Base-by-base conservation (phyloP, 2,113 vertebrate genomes). In the Proteles cristata region DNA sequence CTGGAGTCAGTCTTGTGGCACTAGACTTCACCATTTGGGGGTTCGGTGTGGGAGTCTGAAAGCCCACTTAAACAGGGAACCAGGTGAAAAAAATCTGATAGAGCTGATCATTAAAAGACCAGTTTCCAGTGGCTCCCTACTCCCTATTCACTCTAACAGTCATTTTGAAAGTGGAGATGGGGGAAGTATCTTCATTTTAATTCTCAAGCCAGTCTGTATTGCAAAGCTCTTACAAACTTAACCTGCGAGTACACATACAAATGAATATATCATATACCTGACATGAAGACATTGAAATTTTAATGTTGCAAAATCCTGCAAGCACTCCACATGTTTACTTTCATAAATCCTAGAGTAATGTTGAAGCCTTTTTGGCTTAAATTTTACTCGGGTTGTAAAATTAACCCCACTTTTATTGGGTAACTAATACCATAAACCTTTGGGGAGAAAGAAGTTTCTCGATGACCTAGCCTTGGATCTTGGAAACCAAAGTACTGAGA, bases 381-480 rank as follows among this genome's bases (percentile, higher is more conserved):
- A 93, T 96, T 97, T 96, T 97, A 97, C 96, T 96, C 96, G 96
- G 85, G 97, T 96, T 98, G 95, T 98, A 98, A 98, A 98, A 98
- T 98, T 98, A 98, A 97, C 98, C 96, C 97, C 76, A 95, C 93
- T 98, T 98, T 98, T 98, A 98, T 98, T 97, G 97, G 97, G 97
- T 98, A 98, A 97, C 98, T 97, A 98, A 98, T 98, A 98, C 97
- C 85, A 84, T 94, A 97, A 98, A 97, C 94, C 97, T 91, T 93
- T 86, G 61, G 96, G 97, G 97, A 97, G 61, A 97, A 95, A 69
- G 87, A 91, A 87, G 81, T 87, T 84, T 97, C 88, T 97, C 25
- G 55, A 96, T 94, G 97, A 97, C 95, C 95, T 84, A 53, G 63
- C 2, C 43, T 87, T 96, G 73, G 39, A 73, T 85, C 74, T 90